Percentiles rank a stretch among this genome's conserved stretches.
These are phyloP conservation scores for Stratiolaelaps scimitus DNA, from an alignment of 1,140 invertebrate species.

Conservation along the genomic window DNA sequence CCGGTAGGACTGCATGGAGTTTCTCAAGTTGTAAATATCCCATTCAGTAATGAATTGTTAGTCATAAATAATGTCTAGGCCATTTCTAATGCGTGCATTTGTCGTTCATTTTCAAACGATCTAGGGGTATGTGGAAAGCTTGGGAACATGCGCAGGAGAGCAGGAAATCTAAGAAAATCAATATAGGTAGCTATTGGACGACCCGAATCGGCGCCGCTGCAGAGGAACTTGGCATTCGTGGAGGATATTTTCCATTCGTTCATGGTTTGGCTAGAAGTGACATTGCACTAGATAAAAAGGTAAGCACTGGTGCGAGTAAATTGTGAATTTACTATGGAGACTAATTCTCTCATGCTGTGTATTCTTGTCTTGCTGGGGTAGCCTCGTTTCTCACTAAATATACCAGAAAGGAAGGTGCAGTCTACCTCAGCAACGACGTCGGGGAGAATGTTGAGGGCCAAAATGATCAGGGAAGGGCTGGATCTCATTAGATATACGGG, in stretches of 20 bases:
- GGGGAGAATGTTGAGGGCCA: no score
- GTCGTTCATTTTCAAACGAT: not conserved
- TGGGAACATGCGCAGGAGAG: not conserved
- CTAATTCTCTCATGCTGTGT: no score
- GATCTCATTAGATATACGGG: no score
- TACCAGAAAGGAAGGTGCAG: no score
- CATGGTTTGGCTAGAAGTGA: not conserved
- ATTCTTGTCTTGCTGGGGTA: no score
- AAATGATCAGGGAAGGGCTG: no score
- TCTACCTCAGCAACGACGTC: no score
- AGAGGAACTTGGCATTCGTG: not conserved
- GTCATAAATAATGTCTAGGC: no score
- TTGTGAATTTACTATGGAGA: not conserved
- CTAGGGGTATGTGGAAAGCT: not conserved
- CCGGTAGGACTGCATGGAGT: no score
- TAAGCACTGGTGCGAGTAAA: not conserved
- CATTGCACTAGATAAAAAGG: constrained; percentile 6
- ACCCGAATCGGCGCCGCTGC: not conserved
- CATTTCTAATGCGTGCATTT: not conserved
- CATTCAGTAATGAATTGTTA: constrained; percentile 1
- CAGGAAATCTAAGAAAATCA: not conserved
- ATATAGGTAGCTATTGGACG: not conserved
- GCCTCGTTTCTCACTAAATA: no score
- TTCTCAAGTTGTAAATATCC: not conserved
- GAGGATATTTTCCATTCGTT: constrained; percentile 5